A percentile compares a stretch with the other conserved stretches of the same genome.
Evolutionary conservation across 2,888 invertebrate genomes (phyloP).

Genomic region (Linyphia triangularis): DNA sequence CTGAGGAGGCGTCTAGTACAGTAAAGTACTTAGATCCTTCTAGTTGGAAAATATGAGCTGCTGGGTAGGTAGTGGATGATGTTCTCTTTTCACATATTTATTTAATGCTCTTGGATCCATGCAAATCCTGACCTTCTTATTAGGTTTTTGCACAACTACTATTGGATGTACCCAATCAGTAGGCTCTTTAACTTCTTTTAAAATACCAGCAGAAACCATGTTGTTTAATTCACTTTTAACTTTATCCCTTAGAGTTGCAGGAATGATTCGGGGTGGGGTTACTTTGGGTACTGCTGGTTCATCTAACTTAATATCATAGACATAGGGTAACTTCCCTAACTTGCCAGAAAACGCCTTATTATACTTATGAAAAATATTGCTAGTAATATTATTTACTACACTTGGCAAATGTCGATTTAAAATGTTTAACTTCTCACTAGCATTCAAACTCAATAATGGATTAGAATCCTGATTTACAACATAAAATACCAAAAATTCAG

Average conservation of each 20-base stretch:
- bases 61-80: constrained; percentile 38
- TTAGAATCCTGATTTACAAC: neutral
- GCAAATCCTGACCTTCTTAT: constrained; percentile 32
- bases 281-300: neutral
- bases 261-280: neutral
- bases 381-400: neutral
- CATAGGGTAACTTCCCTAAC: neutral
- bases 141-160: constrained; percentile 45
- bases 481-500: neutral
- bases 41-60: constrained; percentile 19
- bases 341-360: neutral
- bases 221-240: too few species aligned
- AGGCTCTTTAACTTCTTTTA: too few species aligned
- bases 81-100: constrained; percentile 26
- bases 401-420: neutral
- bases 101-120: constrained; percentile 52
- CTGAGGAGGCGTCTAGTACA: constrained; percentile 42
- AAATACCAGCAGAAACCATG: too few species aligned
- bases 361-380: neutral
- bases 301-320: constrained; percentile 17
- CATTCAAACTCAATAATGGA: neutral
- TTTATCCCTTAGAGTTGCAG: too few species aligned
- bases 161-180: constrained; percentile 39
- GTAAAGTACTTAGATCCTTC: constrained; percentile 26
- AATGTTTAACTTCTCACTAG: neutral